phyloP scores from a whole-genome alignment of 2,797 vertebrate genomes.

The Coregonus suidteri region DNA sequence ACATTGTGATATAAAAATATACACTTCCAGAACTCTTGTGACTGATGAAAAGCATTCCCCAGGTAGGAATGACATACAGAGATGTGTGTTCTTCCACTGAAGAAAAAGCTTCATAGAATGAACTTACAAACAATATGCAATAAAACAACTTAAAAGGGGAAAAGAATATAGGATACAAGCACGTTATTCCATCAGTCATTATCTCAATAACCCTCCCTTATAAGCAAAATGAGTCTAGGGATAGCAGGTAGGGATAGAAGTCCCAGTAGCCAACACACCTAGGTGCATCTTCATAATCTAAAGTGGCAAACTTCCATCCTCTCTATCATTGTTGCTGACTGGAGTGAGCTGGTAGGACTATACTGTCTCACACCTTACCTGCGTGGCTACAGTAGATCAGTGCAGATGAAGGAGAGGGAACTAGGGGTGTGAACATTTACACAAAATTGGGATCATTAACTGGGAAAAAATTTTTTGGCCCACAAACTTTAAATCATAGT shows the following conservation, averaged over 20 bases:
- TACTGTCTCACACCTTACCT: background rate
- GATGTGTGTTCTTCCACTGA: background rate
- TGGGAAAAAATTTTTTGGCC: too few relatives aligned
- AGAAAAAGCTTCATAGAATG: background rate
- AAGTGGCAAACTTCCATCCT: background rate
- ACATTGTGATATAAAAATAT: conserved; percentile 21
- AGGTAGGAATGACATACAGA: background rate
- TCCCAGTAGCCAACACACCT: background rate
- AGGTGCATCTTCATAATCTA: background rate
- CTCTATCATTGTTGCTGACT: background rate
- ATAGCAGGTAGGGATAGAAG: background rate
- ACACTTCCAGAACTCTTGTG: background rate
- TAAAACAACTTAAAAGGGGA: background rate
- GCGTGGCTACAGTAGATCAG: background rate
- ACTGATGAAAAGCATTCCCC: background rate
- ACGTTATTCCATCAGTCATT: background rate
- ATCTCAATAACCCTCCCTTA: background rate
- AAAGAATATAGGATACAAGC: background rate
- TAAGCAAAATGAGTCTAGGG: background rate
- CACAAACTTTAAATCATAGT: too few relatives aligned
- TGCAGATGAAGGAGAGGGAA: background rate
- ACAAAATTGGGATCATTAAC: too few relatives aligned
- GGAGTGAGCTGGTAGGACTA: background rate
- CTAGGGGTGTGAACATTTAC: background rate
- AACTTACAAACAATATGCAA: background rate